Percentiles rank a stretch among this genome's conserved stretches.
Evolutionary conservation across 2,113 vertebrate genomes (phyloP).

Genomic region (Mesoclemmys tuberculata): DNA sequence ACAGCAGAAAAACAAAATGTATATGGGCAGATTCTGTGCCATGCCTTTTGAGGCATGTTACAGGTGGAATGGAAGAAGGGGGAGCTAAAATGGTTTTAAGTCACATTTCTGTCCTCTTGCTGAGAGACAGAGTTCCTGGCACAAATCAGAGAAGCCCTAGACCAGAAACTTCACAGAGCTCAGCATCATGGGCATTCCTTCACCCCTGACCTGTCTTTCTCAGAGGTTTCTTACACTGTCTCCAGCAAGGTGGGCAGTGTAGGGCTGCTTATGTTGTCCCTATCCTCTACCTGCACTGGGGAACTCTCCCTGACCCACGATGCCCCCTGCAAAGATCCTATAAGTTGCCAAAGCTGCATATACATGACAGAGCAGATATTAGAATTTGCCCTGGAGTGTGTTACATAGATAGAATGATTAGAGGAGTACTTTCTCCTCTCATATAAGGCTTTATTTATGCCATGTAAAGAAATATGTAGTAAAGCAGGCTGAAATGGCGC

Average conservation of each 20-base stretch:
- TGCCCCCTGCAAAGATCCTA: not conserved
- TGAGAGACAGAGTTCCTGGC: too few relatives aligned
- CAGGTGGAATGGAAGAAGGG: too few relatives aligned
- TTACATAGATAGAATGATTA: not conserved
- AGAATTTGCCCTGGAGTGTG: not conserved
- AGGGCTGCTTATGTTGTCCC: not conserved
- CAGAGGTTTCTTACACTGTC: too few relatives aligned
- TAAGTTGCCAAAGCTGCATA: not conserved
- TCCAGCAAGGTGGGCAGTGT: rapidly evolving
- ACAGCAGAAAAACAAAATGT: not conserved
- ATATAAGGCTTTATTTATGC: not conserved
- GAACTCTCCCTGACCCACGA: not conserved
- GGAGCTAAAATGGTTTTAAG: too few relatives aligned
- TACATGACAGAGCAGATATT: not conserved
- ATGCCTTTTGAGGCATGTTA: not conserved
- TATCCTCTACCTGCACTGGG: not conserved
- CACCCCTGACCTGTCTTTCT: too few relatives aligned
- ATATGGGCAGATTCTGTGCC: not conserved
- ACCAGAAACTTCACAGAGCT: too few relatives aligned
- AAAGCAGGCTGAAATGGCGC: not conserved
- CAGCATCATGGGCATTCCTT: too few relatives aligned
- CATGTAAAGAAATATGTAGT: not conserved
- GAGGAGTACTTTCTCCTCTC: not conserved
- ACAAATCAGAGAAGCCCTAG: too few relatives aligned
- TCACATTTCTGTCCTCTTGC: too few relatives aligned